Percentiles rank a stretch among this genome's conserved stretches.
phyloP scores from a whole-genome alignment of 2,888 invertebrate genomes.

The Helleia helle region DNA sequence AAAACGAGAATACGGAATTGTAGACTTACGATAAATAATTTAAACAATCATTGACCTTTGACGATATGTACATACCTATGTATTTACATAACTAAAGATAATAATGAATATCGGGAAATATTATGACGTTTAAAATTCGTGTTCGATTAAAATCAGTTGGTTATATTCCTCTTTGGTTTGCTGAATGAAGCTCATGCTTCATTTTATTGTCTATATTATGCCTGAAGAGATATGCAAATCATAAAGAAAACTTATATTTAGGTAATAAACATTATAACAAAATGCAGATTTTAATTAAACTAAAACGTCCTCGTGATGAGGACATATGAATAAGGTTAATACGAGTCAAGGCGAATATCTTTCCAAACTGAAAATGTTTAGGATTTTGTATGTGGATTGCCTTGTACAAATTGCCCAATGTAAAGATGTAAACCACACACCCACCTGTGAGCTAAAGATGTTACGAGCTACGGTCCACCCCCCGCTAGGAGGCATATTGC shows the following conservation, averaged over 20 bases:
- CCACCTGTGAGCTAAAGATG: background rate
- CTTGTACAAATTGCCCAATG: slow-evolving; percentile 58
- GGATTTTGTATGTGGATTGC: slow-evolving; percentile 54
- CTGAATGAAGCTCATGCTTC: too few species aligned
- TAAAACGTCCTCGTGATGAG: slow-evolving; percentile 35
- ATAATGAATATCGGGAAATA: too few species aligned
- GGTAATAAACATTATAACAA: background rate
- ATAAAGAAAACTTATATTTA: too few species aligned
- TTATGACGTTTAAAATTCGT: too few species aligned
- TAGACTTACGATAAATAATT: background rate
- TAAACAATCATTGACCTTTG: background rate
- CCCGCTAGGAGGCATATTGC: background rate
- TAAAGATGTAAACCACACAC: slow-evolving; percentile 31
- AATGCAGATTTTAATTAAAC: slow-evolving; percentile 10
- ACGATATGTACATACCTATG: background rate
- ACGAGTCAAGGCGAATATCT: slow-evolving; percentile 34
- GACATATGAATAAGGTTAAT: slow-evolving; percentile 28
- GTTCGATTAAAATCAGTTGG: too few species aligned
- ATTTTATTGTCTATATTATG: too few species aligned
- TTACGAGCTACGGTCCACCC: slow-evolving; percentile 1
- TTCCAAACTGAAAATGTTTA: slow-evolving; percentile 48
- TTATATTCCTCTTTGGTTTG: too few species aligned
- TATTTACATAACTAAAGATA: background rate
- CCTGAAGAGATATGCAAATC: background rate
- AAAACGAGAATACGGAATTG: background rate